Evolutionary conservation across 2,888 invertebrate species (phyloP), one percentile per base, ranked within the genome.

Genomic region (Polydrusus tereticollis): DNA sequence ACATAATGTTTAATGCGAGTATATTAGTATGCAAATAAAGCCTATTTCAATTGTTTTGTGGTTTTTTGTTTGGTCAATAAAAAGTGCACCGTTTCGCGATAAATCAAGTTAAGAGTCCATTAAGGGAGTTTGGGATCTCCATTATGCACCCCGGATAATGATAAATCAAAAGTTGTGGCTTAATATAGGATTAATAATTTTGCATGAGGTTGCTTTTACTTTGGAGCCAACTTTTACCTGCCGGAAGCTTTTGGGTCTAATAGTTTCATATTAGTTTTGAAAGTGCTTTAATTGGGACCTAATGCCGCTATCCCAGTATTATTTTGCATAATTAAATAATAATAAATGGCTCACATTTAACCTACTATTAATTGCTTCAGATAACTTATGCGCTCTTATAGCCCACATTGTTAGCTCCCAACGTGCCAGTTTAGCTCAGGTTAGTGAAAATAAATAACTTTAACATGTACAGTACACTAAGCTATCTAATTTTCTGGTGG

Each of bases 91-190:
- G 21, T 33, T 16, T 33, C 20, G 14, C 68, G 36, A 78, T 80
- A 80, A 78, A 79, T 79, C 77, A 78, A 77, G 77, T 78, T 79
- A 72, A 78, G 75, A 77, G 76, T 74, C 78, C 73, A 78, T 77
- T 77, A 77, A 77, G 74, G 75, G 73, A 72, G 62, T 59, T 36
- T 41, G 33, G 29, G 36, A 45, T n/a, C 72, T 72, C 70, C 63
- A 75, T 77, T 77, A 77, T 77, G 74, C 72, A 77, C 73, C 75
- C 76, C 38, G 73, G 66, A 74, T 77, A 73, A 76, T 75, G 76
- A 78, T 80, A 80, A 78, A 80, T 80, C 78, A 77, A 77, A 72
- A 77, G 70, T 74, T 76, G 21, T 23, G 55, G 33, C 50, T 69
- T 78, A 78, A 78, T 77, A 69, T 72, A 68, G 47, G 74, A 78